Percentiles rank a stretch among this genome's conserved stretches.
Evolutionary conservation across 1,140 invertebrate genomes (phyloP).

Genomic region (Sipha flava): DNA sequence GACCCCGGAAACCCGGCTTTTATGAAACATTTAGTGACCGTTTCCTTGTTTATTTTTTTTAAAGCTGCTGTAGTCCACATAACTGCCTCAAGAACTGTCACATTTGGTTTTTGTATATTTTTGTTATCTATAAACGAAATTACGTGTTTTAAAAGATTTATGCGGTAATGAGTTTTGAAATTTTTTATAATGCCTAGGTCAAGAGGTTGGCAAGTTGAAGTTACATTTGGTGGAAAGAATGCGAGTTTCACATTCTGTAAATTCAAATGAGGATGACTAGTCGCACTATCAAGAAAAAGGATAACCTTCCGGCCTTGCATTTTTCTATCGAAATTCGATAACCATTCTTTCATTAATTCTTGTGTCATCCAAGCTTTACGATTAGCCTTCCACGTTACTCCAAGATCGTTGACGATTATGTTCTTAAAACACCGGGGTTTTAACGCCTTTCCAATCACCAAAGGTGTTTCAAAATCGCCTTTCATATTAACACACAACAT

Average conservation of each 20-base stretch:
- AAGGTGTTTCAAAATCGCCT: no score
- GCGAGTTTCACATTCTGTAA: slow-evolving; percentile 22
- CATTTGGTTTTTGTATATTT: neutral
- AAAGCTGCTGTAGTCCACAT: neutral
- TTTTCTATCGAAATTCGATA: neutral
- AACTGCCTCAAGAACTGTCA: neutral
- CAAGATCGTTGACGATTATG: neutral
- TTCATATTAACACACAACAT: no score
- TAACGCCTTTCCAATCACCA: no score
- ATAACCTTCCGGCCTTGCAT: neutral
- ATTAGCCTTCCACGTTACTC: neutral
- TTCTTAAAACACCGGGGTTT: no score
- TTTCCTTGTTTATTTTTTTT: neutral
- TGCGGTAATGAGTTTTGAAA: slow-evolving; percentile 29
- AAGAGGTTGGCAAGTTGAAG: slow-evolving; percentile 43
- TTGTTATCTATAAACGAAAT: neutral
- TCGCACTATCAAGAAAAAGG: neutral
- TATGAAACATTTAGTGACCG: neutral
- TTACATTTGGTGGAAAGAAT: slow-evolving; percentile 44
- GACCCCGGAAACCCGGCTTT: no score
- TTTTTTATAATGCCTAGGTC: slow-evolving; percentile 41
- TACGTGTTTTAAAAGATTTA: neutral
- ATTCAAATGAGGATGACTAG: neutral
- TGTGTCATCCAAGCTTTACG: neutral
- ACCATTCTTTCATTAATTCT: neutral